phyloP scores from a whole-genome alignment of 2,113 vertebrate species.

The Antechinus flavipes region DNA sequence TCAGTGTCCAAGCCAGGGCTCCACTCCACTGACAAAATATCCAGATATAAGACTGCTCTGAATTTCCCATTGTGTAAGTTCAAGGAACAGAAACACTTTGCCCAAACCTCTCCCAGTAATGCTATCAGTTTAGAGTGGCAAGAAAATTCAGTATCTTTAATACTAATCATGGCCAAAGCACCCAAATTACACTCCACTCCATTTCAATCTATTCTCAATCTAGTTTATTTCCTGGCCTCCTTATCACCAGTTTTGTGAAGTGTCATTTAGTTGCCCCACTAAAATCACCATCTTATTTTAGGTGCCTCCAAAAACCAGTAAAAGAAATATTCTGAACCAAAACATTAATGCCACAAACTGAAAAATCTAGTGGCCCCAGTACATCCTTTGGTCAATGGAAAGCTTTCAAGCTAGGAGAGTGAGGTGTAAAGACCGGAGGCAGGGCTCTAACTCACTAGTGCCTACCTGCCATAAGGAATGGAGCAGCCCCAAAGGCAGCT shows the following conservation, averaged over 20 bases:
- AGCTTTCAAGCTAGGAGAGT: neutral
- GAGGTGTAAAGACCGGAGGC: neutral
- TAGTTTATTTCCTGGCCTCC: neutral
- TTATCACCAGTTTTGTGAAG: neutral
- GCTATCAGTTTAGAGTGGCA: neutral
- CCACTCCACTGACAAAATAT: neutral
- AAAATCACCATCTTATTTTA: neutral
- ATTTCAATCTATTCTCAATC: neutral
- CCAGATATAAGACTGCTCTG: neutral
- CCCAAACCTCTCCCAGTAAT: neutral
- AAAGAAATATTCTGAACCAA: constrained; percentile 18
- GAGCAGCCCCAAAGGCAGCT: neutral
- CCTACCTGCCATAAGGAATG: neutral
- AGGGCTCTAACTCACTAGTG: neutral
- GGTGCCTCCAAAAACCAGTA: neutral
- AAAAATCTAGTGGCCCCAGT: neutral
- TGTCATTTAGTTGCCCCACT: neutral
- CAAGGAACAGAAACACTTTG: neutral
- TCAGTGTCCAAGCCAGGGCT: neutral
- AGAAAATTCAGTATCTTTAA: constrained; percentile 3
- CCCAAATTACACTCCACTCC: neutral
- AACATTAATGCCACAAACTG: constrained; percentile 6
- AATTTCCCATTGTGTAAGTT: neutral
- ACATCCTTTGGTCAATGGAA: neutral
- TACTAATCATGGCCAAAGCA: neutral